These are phyloP conservation scores for Cebus imitator DNA, from an alignment of 2,113 vertebrate species.

Conservation along the genomic window DNA sequence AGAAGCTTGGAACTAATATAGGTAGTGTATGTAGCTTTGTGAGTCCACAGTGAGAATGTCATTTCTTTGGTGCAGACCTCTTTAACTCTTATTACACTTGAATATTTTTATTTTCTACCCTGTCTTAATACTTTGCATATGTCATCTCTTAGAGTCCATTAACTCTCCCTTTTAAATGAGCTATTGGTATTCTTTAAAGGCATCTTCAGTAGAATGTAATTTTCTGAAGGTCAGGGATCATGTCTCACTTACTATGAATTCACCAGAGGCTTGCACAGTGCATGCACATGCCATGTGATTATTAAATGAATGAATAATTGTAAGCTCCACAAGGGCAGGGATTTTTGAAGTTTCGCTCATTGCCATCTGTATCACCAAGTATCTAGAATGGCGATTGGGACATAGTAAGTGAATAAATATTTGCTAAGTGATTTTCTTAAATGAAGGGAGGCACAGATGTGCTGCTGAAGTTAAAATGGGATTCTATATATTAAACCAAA, in stretches of 20 bases:
- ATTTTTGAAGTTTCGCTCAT: not conserved
- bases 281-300: not conserved
- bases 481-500: not conserved
- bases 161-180: not conserved
- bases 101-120: not conserved
- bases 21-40: not conserved
- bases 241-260: not conserved
- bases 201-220: not conserved
- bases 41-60: not conserved
- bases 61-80: not conserved
- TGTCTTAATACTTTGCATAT: not conserved
- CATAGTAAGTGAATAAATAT: not conserved
- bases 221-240: not conserved
- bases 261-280: not conserved
- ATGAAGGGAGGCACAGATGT: constrained; percentile 5
- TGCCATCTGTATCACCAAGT: not conserved
- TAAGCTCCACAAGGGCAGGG: not conserved
- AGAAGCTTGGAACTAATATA: not conserved
- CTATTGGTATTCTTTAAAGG: not conserved
- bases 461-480: constrained; percentile 22
- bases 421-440: constrained; percentile 6
- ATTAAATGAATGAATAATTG: not conserved
- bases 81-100: not conserved
- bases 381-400: not conserved
- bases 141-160: not conserved